Percentiles rank a stretch among this genome's conserved stretches.
phyloP scores from a whole-genome alignment of 2,113 vertebrate genomes.

The Melozone crissalis region DNA sequence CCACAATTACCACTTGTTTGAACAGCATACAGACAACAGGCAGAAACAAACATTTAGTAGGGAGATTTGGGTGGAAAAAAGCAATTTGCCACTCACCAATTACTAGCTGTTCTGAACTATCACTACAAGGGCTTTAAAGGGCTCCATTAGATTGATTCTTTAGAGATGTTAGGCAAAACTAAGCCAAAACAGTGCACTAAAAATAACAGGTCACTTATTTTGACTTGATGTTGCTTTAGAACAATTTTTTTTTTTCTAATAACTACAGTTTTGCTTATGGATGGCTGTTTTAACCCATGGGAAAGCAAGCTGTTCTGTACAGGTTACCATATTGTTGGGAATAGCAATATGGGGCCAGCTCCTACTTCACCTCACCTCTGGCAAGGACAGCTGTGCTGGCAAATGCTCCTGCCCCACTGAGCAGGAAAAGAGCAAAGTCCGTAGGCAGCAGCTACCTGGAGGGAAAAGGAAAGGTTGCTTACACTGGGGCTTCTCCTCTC shows the following conservation, averaged over 20 bases:
- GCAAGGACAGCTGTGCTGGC: not conserved
- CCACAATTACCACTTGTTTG: not conserved
- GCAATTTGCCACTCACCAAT: not conserved
- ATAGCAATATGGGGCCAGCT: not conserved
- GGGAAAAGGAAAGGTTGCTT: not conserved
- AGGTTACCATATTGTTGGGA: not conserved
- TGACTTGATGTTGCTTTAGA: not conserved
- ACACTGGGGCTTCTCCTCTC: not conserved
- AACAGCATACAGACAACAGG: not conserved
- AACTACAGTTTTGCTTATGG: not conserved
- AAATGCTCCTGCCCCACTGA: no score
- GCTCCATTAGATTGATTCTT: not conserved
- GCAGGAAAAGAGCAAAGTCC: not conserved
- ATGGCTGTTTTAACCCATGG: not conserved
- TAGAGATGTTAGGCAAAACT: not conserved
- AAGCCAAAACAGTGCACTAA: not conserved
- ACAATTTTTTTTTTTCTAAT: not conserved
- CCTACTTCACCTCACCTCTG: not conserved
- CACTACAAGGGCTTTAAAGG: not conserved
- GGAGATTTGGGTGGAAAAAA: not conserved
- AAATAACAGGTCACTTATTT: not conserved
- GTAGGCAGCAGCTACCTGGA: not conserved
- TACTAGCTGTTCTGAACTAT: not conserved
- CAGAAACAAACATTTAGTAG: not conserved
- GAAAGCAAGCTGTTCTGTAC: not conserved